phyloP scores from a whole-genome alignment of 2,888 invertebrate species.

The Camptogramma bilineatum region DNA sequence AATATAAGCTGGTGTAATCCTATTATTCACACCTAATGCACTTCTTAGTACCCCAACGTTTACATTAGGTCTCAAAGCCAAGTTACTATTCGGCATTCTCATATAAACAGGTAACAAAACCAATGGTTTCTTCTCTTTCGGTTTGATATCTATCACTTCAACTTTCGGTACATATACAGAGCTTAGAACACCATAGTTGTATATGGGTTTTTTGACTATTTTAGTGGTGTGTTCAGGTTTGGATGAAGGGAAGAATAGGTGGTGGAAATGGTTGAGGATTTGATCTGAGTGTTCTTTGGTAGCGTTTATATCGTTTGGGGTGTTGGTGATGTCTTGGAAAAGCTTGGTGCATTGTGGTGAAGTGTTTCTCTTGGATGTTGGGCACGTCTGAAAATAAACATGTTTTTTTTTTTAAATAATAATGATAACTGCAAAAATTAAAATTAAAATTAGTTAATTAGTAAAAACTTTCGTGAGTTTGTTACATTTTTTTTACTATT shows the following conservation, averaged over 20 bases:
- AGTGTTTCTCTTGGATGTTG: slow-evolving; percentile 58
- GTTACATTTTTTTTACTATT: too few species aligned
- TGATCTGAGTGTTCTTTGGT: slow-evolving; percentile 48
- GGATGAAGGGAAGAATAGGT: slow-evolving; percentile 49
- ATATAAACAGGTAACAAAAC: slow-evolving; percentile 67
- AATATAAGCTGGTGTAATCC: slow-evolving; percentile 22
- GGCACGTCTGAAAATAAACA: slow-evolving; percentile 67
- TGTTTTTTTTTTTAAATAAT: too few species aligned
- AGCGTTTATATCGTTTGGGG: slow-evolving; percentile 47
- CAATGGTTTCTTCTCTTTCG: slow-evolving; percentile 50
- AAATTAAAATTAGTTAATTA: too few species aligned
- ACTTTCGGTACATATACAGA: slow-evolving; percentile 59
- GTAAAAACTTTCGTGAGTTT: too few species aligned
- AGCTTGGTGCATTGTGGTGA: slow-evolving; percentile 60
- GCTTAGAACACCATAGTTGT: slow-evolving; percentile 60
- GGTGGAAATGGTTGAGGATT: slow-evolving; percentile 56
- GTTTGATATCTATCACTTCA: slow-evolving; percentile 56
- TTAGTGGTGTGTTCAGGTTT: slow-evolving; percentile 20
- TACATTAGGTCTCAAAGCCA: slow-evolving; percentile 38
- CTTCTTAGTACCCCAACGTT: slow-evolving; percentile 50
- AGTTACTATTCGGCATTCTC: slow-evolving; percentile 46
- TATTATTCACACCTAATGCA: slow-evolving; percentile 44
- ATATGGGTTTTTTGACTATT: slow-evolving; percentile 49
- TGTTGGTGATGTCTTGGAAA: slow-evolving; percentile 56
- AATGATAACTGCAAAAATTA: too few species aligned